Conservation (phyloP, 2,888 invertebrate species). For the Spisula subtruncata region DNA sequence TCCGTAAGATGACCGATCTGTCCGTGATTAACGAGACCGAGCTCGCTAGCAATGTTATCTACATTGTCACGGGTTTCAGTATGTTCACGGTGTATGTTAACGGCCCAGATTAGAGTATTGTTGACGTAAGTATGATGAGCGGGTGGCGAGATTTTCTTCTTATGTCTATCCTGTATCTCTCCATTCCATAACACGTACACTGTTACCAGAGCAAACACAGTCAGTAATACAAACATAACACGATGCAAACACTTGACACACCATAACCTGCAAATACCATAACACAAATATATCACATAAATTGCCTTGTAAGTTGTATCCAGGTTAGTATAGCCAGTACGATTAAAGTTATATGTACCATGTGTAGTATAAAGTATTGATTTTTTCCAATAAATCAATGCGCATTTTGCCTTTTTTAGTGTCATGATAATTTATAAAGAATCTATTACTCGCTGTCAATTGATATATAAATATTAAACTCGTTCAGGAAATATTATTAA, state of each 20-base stretch:
- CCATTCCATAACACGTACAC: not conserved
- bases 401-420: too few species aligned
- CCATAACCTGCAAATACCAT: slow-evolving; percentile 20
- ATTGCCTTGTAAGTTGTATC: too few species aligned
- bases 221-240: not conserved
- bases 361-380: too few species aligned
- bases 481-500: too few species aligned
- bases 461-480: too few species aligned
- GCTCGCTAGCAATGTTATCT: slow-evolving; percentile 69
- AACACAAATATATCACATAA: not conserved
- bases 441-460: too few species aligned
- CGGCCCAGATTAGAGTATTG: slow-evolving; percentile 63
- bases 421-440: too few species aligned
- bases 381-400: too few species aligned
- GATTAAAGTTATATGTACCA: too few species aligned
- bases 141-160: slow-evolving; percentile 54
- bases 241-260: not conserved
- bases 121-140: slow-evolving; percentile 49
- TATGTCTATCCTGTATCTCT: slow-evolving; percentile 48
- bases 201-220: not conserved
- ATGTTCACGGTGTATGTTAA: slow-evolving; percentile 41
- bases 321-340: too few species aligned
- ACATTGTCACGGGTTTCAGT: not conserved
- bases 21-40: slow-evolving; percentile 71
- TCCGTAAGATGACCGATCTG: slow-evolving; percentile 70